phyloP scores from a whole-genome alignment of 2,113 vertebrate species.

The Toxotes chatareus region DNA sequence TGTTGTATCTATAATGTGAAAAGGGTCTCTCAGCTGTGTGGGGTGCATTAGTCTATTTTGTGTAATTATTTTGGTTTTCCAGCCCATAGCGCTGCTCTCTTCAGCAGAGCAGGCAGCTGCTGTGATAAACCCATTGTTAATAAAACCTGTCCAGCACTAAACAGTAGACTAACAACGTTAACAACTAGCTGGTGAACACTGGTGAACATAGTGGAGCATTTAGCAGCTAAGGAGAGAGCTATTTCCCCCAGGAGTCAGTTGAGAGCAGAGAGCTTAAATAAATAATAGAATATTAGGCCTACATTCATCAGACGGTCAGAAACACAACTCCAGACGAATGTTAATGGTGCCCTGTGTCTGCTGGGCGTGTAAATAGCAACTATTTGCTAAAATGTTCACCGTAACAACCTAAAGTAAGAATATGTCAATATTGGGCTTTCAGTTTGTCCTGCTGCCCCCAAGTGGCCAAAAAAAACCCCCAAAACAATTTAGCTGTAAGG shows the following conservation, averaged over 20 bases:
- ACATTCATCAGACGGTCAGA: background rate
- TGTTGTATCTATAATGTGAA: conserved; percentile 9
- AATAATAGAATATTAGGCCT: background rate
- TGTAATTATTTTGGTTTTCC: conserved; percentile 24
- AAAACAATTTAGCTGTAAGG: background rate
- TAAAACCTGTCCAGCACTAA: background rate
- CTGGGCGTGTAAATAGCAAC: too few species aligned
- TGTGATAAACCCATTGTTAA: background rate
- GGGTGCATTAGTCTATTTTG: background rate
- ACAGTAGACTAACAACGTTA: background rate
- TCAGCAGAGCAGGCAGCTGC: conserved; percentile 19
- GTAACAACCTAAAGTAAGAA: background rate
- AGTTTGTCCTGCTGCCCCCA: conserved; percentile 5
- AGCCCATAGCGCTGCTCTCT: conserved; percentile 6
- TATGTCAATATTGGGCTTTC: background rate
- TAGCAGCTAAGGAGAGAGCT: background rate
- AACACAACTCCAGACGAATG: too few species aligned
- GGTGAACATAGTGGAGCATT: background rate
- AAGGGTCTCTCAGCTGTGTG: background rate
- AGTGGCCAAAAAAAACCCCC: background rate
- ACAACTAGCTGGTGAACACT: conserved; percentile 5
- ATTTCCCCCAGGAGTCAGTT: background rate
- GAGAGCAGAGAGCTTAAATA: conserved; percentile 2
- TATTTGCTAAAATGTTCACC: background rate
- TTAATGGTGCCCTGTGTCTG: background rate